These are phyloP conservation scores for Erythrolamprus reginae DNA, from an alignment of 2,113 vertebrate genomes.

Conservation along the genomic window DNA sequence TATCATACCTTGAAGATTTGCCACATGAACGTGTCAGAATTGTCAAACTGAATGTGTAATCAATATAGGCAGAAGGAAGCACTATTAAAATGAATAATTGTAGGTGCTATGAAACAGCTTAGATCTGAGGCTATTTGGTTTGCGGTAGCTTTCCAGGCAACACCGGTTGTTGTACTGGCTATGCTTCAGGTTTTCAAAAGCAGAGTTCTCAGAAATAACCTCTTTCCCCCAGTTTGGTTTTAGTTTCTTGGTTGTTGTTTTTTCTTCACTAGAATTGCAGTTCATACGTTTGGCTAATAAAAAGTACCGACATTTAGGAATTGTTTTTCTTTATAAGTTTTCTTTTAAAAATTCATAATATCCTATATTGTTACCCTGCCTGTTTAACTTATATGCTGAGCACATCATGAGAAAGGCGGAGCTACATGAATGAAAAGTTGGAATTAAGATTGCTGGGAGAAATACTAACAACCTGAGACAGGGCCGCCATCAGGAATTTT, in stretches of 20 bases:
- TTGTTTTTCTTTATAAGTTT: neutral
- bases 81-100: neutral
- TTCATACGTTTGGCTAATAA: neutral
- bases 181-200: neutral
- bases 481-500: too few relatives aligned
- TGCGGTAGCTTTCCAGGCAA: conserved; percentile 5
- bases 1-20: neutral
- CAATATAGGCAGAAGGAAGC: neutral
- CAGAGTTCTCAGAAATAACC: conserved; percentile 1
- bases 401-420: too few relatives aligned
- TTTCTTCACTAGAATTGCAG: neutral
- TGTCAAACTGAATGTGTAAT: conserved; percentile 9
- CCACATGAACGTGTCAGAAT: neutral
- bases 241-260: neutral
- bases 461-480: too few relatives aligned
- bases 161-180: neutral
- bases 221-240: too few relatives aligned
- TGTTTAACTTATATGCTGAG: too few relatives aligned
- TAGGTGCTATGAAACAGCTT: neutral
- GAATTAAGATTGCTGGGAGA: too few relatives aligned
- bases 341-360: neutral
- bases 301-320: neutral
- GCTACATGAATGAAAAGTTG: too few relatives aligned
- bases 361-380: neutral
- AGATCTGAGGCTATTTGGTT: neutral